Evolutionary conservation across 2,797 vertebrate genomes (phyloP).

Genomic region (Xenops minutus): DNA sequence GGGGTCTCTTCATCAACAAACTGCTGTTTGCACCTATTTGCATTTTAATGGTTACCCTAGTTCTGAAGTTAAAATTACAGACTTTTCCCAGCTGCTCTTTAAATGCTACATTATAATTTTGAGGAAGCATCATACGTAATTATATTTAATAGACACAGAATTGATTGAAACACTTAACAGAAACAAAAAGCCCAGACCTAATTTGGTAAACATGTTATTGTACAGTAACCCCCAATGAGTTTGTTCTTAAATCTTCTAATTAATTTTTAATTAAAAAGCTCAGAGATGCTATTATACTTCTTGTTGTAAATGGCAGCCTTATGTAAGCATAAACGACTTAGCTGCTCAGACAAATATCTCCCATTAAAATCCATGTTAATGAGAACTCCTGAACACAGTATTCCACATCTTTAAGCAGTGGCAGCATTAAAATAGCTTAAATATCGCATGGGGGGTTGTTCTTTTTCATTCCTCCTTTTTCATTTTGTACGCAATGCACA

Average conservation of each 20-base stretch:
- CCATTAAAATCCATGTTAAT: constrained; percentile 50
- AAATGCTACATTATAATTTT: constrained; percentile 75
- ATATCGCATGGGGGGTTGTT: not conserved
- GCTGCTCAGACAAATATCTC: constrained; percentile 59
- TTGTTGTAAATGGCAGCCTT: constrained; percentile 69
- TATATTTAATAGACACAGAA: constrained; percentile 79
- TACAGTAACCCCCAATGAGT: constrained; percentile 77
- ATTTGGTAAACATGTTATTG: constrained; percentile 79
- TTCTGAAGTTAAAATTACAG: constrained; percentile 72
- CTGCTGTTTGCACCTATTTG: constrained; percentile 69
- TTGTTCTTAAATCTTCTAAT: constrained; percentile 81
- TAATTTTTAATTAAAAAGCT: constrained; percentile 85
- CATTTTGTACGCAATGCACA: not conserved
- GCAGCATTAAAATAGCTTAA: not conserved
- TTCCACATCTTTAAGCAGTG: not conserved
- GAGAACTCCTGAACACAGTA: not conserved
- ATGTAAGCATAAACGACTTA: constrained; percentile 27
- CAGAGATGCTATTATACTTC: constrained; percentile 75
- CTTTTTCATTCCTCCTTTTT: not conserved
- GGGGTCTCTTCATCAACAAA: constrained; percentile 13
- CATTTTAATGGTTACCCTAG: constrained; percentile 75
- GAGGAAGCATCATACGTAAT: constrained; percentile 77
- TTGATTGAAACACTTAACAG: constrained; percentile 78
- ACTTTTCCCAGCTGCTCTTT: constrained; percentile 77
- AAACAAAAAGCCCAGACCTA: constrained; percentile 74